Evolutionary conservation across 2,113 vertebrate genomes (phyloP).

Genomic region (Clinocottus analis): DNA sequence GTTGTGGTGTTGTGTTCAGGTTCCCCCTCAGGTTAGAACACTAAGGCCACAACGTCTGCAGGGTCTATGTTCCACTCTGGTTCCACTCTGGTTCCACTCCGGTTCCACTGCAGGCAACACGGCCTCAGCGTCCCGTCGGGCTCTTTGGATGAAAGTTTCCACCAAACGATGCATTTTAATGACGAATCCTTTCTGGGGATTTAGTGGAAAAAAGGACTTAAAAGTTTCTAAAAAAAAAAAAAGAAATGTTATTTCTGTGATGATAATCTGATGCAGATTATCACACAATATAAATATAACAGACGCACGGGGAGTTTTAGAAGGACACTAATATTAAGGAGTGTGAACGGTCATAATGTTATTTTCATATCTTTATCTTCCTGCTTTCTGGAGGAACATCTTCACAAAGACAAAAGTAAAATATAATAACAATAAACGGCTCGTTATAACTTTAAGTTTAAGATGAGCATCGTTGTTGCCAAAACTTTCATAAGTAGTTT

Average conservation of each 20-base stretch:
- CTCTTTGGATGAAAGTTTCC: conserved; percentile 47
- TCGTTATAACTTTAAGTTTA: too few species aligned
- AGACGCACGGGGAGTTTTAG: conserved; percentile 18
- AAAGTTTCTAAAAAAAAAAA: conserved; percentile 19
- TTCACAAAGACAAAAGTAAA: too few species aligned
- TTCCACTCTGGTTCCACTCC: not conserved
- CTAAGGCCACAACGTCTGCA: too few species aligned
- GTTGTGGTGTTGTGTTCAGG: not conserved
- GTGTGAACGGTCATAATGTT: too few species aligned
- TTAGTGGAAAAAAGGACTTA: conserved; percentile 27
- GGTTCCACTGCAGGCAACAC: not conserved
- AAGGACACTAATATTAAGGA: conserved; percentile 22
- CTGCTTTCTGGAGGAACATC: too few species aligned
- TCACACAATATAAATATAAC: not conserved
- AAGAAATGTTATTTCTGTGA: conserved; percentile 36
- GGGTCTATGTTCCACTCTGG: too few species aligned
- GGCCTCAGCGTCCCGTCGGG: conserved; percentile 9
- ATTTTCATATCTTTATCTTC: too few species aligned
- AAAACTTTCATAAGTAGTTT: too few species aligned
- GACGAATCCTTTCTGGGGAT: conserved; percentile 44
- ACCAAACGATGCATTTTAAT: conserved; percentile 44
- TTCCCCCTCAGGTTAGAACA: not conserved
- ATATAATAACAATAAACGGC: too few species aligned
- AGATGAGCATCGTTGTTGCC: too few species aligned
- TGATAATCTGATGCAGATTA: conserved; percentile 8